Conservation (phyloP, 2,888 invertebrate species). For the Synanthedon tipuliformis region DNA sequence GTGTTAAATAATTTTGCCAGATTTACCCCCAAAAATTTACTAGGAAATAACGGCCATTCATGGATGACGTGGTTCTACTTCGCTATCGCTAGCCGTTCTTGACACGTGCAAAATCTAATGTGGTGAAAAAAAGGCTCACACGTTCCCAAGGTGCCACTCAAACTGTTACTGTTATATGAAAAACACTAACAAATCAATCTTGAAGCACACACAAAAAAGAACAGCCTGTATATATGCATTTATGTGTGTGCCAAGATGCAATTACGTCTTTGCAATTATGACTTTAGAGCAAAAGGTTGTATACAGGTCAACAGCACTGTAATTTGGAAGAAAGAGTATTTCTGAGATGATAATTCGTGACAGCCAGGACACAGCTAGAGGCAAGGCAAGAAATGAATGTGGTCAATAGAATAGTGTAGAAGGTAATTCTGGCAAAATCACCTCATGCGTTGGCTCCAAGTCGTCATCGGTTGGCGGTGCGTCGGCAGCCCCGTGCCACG, state of each 20-base stretch:
- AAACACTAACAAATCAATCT: too few species aligned
- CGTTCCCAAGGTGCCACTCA: constrained; percentile 53
- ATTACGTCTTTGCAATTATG: too few species aligned
- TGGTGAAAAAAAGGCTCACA: constrained; percentile 24
- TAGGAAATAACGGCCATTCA: constrained; percentile 63
- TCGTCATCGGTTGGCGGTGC: constrained; percentile 55
- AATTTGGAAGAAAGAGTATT: constrained; percentile 10
- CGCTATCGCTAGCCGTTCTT: constrained; percentile 41
- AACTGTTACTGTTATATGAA: constrained; percentile 3
- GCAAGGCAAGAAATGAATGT: constrained; percentile 55
- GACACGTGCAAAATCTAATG: constrained; percentile 42
- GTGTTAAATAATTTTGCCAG: constrained; percentile 57
- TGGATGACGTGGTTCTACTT: constrained; percentile 36
- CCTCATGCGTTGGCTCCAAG: constrained; percentile 61
- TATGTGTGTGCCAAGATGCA: too few species aligned
- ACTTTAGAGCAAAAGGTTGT: constrained; percentile 6
- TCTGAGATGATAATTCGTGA: constrained; percentile 30
- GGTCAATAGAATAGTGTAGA: constrained; percentile 44
- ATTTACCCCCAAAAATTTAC: constrained; percentile 40
- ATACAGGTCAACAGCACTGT: background rate
- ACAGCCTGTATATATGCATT: too few species aligned
- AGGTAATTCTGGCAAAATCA: constrained; percentile 71
- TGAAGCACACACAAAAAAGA: too few species aligned
- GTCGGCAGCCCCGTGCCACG: constrained; percentile 53
- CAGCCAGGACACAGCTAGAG: constrained; percentile 48